Evolutionary conservation across 2,888 invertebrate genomes (phyloP), one percentile per base, ranked within the genome.

Genomic region (Idaea dimidiata): DNA sequence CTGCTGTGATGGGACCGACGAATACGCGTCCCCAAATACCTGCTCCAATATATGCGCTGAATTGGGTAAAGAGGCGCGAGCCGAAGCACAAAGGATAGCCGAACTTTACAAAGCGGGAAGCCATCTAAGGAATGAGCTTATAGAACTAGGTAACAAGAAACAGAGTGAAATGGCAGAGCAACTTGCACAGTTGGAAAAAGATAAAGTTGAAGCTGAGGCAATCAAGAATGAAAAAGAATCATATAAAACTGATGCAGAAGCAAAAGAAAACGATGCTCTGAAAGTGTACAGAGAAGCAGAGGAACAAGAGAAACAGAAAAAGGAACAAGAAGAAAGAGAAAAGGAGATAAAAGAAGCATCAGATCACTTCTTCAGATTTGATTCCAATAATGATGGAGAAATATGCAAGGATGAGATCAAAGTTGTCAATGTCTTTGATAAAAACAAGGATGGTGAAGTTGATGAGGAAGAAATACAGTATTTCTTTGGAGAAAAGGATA

Each of bases 1-100:
- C 83, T 98, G 98, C 78, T 98, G 98, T 86, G 98, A 98, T 88
- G 96, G 96, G 7, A 96, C 96, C 67, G 98, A 98, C 82, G 98
- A 98, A 81, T 97, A 98, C 77, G 88, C 93, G 0, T 89, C 91
- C 17, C 85, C 91, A 16, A 86, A 86, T n/a, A 83, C 90, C 6
- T 99, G 98, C 81, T 71, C 89, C 0, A 96, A 98, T 82, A 96
- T 94, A 63, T 99, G 99, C 81, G 93, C 94, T 64, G 97, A 97
- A 79, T 86, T 98, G 61, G 97, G 97, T 0, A 93, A 93, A 71
- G 96, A 95, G 71, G 97, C 97, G 0, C 93, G 95, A 68, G 94
- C 95, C 59, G 95, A 95, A 72, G 96, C 96, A 0, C 95, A 96
- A 74, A 94, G 95, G 69, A 87, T 94, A 62, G 95, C 95, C 0